These are phyloP conservation scores for Luscinia megarhynchos DNA, from an alignment of 2,797 vertebrate genomes.

Conservation along the genomic window DNA sequence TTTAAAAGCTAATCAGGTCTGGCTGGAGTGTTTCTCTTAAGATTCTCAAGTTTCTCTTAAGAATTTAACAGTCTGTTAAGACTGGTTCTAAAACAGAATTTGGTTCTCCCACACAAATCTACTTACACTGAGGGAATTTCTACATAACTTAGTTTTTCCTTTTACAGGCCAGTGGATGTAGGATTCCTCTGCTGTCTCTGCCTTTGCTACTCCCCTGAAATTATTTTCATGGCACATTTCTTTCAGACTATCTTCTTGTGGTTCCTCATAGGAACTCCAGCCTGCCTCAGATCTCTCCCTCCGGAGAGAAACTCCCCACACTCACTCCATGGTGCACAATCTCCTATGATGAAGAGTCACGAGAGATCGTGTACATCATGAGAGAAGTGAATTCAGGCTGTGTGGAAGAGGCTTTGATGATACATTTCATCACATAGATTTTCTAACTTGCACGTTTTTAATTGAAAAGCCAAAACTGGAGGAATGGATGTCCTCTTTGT, in stretches of 20 bases:
- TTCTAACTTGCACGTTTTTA: neutral
- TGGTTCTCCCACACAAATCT: neutral
- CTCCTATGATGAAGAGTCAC: neutral
- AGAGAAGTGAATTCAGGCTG: neutral
- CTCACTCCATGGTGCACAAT: neutral
- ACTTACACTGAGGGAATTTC: neutral
- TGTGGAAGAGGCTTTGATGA: neutral
- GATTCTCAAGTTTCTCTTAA: neutral
- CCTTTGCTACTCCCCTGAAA: neutral
- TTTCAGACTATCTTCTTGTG: neutral
- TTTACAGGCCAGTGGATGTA: neutral
- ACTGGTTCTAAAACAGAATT: neutral
- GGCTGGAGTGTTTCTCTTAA: neutral
- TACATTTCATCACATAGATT: neutral
- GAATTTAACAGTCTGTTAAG: neutral
- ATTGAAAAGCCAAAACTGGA: neutral
- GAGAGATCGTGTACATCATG: accelerated
- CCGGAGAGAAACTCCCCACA: neutral
- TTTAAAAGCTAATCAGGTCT: neutral
- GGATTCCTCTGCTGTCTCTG: neutral
- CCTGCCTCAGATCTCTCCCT: neutral
- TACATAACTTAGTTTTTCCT: neutral
- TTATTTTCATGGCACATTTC: neutral
- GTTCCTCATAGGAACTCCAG: neutral
- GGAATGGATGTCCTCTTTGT: neutral